phyloP scores from a whole-genome alignment of 1,140 invertebrate genomes.

The Zaprionus vittiger region DNA sequence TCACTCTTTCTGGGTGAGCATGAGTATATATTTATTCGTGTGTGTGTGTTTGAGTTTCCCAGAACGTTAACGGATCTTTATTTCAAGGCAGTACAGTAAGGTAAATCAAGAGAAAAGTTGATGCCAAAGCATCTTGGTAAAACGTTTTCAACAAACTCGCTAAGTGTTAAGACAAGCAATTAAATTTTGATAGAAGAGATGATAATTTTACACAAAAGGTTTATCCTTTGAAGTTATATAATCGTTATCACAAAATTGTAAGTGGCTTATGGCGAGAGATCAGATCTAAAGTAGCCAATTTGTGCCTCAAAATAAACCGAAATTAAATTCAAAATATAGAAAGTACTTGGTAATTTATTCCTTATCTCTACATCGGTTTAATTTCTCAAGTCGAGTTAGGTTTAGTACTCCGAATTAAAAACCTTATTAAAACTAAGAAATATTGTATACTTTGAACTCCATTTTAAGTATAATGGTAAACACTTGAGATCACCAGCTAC shows the following conservation, averaged over 20 bases:
- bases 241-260: conserved; percentile 14
- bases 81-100: conserved; percentile 59
- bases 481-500: neutral
- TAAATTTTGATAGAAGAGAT: conserved; percentile 33
- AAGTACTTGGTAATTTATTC: too few relatives aligned
- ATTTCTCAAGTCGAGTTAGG: neutral
- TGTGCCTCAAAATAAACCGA: neutral
- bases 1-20: neutral
- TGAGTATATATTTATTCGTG: conserved; percentile 14
- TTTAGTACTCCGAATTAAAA: too few relatives aligned
- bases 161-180: conserved; percentile 57
- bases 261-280: conserved; percentile 5
- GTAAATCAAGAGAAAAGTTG: conserved; percentile 67
- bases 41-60: conserved; percentile 19
- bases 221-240: conserved; percentile 32
- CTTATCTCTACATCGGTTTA: too few relatives aligned
- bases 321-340: too few relatives aligned
- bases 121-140: conserved; percentile 31
- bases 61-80: conserved; percentile 26
- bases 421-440: neutral
- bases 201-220: conserved; percentile 36
- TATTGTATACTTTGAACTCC: neutral
- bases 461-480: neutral
- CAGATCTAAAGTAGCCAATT: neutral
- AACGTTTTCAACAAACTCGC: conserved; percentile 42